These are phyloP conservation scores for Heteromyza rotundicornis DNA, from an alignment of 2,888 invertebrate genomes.

Conservation along the genomic window DNA sequence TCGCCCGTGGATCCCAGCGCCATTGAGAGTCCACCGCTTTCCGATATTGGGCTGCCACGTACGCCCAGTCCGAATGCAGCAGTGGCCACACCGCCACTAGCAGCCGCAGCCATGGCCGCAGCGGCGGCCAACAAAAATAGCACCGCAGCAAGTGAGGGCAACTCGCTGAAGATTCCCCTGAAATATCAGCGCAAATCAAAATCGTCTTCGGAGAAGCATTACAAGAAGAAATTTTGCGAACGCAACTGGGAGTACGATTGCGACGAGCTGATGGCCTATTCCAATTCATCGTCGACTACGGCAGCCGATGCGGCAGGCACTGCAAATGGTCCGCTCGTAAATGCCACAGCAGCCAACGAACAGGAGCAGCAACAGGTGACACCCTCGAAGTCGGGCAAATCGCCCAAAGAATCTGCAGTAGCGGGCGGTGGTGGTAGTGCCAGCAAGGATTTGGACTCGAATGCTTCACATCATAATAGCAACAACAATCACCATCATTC, in stretches of 20 bases:
- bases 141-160: slow-evolving; percentile 30
- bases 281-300: slow-evolving; percentile 36
- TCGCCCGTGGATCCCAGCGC: slow-evolving; percentile 59
- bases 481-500: slow-evolving; percentile 23
- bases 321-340: slow-evolving; percentile 36
- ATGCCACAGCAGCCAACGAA: slow-evolving; percentile 21
- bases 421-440: slow-evolving; percentile 2
- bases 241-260: slow-evolving; percentile 70
- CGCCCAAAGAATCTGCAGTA: slow-evolving; percentile 38
- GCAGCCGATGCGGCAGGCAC: slow-evolving; percentile 55
- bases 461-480: slow-evolving; percentile 8
- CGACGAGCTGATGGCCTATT: slow-evolving; percentile 52
- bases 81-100: slow-evolving; percentile 11
- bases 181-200: slow-evolving; percentile 69
- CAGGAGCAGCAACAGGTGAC: slow-evolving; percentile 24
- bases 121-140: neutral
- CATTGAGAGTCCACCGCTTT: slow-evolving; percentile 65
- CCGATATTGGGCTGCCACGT: slow-evolving; percentile 60
- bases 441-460: slow-evolving; percentile 13
- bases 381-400: slow-evolving; percentile 34
- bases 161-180: slow-evolving; percentile 64
- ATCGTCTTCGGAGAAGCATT: slow-evolving; percentile 68
- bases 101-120: neutral
- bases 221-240: slow-evolving; percentile 87
- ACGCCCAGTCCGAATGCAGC: slow-evolving; percentile 61